Conservation (phyloP, 2,113 vertebrate genomes). For the Dicrurus megarhynchus region DNA sequence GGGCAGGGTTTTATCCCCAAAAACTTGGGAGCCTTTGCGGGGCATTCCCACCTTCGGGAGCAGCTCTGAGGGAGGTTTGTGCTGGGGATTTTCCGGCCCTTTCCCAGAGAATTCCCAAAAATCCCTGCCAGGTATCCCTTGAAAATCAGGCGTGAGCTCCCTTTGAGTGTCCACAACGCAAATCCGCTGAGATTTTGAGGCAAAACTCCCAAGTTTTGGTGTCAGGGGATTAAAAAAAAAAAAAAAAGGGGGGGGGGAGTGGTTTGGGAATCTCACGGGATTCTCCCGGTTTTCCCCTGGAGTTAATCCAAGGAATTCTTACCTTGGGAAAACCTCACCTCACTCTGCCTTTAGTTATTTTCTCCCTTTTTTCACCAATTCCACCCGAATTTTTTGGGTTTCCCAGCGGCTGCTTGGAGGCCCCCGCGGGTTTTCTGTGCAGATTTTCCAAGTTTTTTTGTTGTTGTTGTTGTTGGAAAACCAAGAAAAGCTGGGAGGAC, state of each 20-base stretch:
- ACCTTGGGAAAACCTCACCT: background rate
- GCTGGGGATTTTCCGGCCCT: no score
- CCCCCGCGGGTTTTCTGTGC: background rate
- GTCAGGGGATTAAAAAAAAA: background rate
- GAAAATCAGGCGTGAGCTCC: background rate
- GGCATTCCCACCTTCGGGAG: background rate
- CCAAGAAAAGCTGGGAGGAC: background rate
- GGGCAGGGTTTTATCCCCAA: background rate
- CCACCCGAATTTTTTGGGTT: background rate
- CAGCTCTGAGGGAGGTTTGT: background rate
- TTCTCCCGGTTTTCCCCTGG: background rate
- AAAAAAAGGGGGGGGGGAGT: background rate
- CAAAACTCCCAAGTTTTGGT: background rate
- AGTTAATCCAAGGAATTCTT: background rate
- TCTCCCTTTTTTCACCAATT: background rate
- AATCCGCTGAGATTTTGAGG: background rate
- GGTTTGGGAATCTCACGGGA: background rate
- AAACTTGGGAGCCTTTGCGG: fast-evolving
- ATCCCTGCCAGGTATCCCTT: background rate
- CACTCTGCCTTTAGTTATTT: background rate
- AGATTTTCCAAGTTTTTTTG: background rate
- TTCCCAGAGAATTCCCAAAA: background rate
- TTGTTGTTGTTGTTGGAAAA: background rate
- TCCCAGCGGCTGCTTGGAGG: background rate
- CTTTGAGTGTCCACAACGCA: background rate